phyloP scores from a whole-genome alignment of 2,113 vertebrate species.

The Microcebus tavaratra region DNA sequence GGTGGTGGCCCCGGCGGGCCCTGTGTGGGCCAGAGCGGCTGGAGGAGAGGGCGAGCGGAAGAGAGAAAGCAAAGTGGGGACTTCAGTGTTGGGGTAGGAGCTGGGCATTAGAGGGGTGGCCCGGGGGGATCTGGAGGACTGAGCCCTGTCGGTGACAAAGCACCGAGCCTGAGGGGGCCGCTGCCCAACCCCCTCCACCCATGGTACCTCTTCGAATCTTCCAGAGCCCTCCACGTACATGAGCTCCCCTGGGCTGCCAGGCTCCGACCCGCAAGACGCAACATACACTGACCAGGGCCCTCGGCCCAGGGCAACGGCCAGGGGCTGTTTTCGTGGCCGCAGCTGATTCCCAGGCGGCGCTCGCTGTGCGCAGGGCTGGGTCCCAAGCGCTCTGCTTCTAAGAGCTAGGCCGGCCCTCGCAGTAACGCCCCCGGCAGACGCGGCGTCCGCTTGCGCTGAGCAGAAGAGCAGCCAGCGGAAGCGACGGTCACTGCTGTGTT shows the following conservation, averaged over 20 bases:
- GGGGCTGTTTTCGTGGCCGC: background rate
- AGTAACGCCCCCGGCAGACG: accelerated
- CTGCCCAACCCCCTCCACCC: too few species aligned
- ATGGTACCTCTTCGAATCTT: background rate
- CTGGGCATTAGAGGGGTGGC: background rate
- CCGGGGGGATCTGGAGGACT: accelerated
- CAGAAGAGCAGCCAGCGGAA: too few species aligned
- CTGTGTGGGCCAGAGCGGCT: background rate
- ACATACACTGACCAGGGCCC: too few species aligned
- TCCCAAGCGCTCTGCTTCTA: too few species aligned
- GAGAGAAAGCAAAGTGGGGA: accelerated
- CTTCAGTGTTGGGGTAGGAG: accelerated
- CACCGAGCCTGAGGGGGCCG: accelerated
- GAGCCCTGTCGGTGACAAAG: too few species aligned
- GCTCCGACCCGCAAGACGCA: too few species aligned
- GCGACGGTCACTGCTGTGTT: accelerated
- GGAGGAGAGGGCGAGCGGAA: accelerated
- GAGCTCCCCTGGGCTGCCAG: background rate
- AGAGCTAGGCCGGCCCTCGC: too few species aligned
- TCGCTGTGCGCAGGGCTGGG: accelerated
- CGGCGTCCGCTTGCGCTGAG: background rate
- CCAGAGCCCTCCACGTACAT: too few species aligned
- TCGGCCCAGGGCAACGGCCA: too few species aligned
- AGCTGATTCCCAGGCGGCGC: background rate
- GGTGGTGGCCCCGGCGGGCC: background rate